Evolutionary conservation across 2,888 invertebrate genomes (phyloP), one percentile per base, ranked within the genome.

Genomic region (Monoplex corrugatus): DNA sequence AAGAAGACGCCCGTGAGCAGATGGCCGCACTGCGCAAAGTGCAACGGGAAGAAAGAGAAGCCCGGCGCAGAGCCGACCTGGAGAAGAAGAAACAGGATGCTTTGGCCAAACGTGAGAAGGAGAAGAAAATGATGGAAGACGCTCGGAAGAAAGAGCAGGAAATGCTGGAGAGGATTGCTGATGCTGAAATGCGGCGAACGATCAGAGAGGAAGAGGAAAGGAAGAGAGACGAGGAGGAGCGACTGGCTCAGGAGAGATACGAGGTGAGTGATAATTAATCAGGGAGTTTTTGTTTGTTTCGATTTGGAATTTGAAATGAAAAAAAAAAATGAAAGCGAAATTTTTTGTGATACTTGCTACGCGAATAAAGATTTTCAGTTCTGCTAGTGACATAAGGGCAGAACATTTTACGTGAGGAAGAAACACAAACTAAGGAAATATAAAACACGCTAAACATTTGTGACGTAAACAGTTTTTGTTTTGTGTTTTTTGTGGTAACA

Each of bases 141-240:
- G 94, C 93, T 6, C 89, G 93, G 40, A 92, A 91, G 88, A 94
- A 94, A 87, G 95, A 94, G 84, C 90, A 92, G 86, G 94, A 94
- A 43, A 94, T 95, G 94, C 91, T 94, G 89, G 92, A 93, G 89
- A 92, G 92, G 85, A 94, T 95, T 72, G 93, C 93, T 35, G 94
- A 95, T 89, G 92, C 91, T 19, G 94, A 95, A 87, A 93, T 94
- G 92, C 92, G 93, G 87, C 87, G 93, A 82, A 87, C 92, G 86
- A 87, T 94, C 86, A 90, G 90, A 45, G 93, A 93, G 89, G 94
- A 95, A 83, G 94, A 94, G 88, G 93, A 93, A 80, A 83, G 91
- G n/a, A 92, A 91, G 87, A 91, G 91, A 85, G 93, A 93, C 82
- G 94, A 94, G 86, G 94, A 94, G 89, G 94, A 94, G 80, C 90